Evolutionary conservation across 1,140 invertebrate genomes (phyloP).

Genomic region (Drosophila cardini): DNA sequence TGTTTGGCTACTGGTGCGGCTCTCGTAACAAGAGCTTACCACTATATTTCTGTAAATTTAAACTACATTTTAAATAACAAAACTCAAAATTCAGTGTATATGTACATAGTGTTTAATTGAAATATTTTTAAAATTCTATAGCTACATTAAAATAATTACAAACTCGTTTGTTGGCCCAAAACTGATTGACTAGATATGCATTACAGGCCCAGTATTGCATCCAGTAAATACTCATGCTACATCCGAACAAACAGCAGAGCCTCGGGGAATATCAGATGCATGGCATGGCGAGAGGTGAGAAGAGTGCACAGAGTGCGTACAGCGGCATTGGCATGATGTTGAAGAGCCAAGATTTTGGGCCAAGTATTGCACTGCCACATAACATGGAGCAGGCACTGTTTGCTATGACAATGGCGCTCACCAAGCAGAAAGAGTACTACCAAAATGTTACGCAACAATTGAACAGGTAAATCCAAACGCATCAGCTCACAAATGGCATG

Average conservation of each 20-base stretch:
- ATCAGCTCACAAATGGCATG: slow-evolving; percentile 39
- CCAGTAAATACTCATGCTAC: not conserved
- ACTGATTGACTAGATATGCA: too few species aligned
- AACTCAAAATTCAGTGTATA: too few species aligned
- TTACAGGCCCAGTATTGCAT: not conserved
- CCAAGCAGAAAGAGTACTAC: slow-evolving; percentile 27
- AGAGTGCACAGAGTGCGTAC: slow-evolving; percentile 25
- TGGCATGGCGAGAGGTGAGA: slow-evolving; percentile 6
- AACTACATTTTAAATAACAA: too few species aligned
- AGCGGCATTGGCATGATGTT: slow-evolving; percentile 13
- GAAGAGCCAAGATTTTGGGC: slow-evolving; percentile 8
- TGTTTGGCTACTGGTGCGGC: too few species aligned
- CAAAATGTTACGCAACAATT: slow-evolving; percentile 46
- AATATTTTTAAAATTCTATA: too few species aligned
- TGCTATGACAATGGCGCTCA: slow-evolving; percentile 43
- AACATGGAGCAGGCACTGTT: slow-evolving; percentile 16
- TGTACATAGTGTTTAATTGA: too few species aligned
- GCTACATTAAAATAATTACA: too few species aligned
- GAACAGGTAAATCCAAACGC: slow-evolving; percentile 25
- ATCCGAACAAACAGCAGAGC: not conserved
- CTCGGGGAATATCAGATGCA: slow-evolving; percentile 23
- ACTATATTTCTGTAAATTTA: too few species aligned
- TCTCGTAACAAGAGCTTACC: too few species aligned
- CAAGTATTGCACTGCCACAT: slow-evolving; percentile 27
- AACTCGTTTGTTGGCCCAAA: too few species aligned